phyloP scores from a whole-genome alignment of 2,797 vertebrate genomes.

The Ctenosaura bakeri region DNA sequence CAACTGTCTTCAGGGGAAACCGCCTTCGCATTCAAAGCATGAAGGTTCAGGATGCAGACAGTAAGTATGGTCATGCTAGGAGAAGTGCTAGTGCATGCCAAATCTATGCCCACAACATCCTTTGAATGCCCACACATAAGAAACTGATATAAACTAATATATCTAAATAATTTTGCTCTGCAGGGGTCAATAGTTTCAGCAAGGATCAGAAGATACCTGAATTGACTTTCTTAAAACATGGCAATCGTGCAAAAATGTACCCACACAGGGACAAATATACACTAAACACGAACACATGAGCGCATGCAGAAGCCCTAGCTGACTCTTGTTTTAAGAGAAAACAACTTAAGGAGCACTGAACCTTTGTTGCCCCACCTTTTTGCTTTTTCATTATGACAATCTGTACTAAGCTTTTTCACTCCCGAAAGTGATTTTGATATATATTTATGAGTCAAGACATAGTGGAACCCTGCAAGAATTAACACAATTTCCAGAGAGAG shows the following conservation, averaged over 20 bases:
- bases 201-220: background rate
- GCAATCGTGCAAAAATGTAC: background rate
- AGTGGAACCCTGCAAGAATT: background rate
- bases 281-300: background rate
- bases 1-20: too few relatives aligned
- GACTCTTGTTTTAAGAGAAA: background rate
- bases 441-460: background rate
- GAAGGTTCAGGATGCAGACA: too few relatives aligned
- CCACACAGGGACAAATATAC: background rate
- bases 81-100: too few relatives aligned
- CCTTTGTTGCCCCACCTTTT: background rate
- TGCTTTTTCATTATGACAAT: background rate
- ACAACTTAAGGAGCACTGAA: background rate
- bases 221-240: background rate
- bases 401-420: background rate
- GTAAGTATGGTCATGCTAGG: too few relatives aligned
- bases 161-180: background rate
- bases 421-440: background rate
- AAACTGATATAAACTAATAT: background rate
- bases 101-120: too few relatives aligned
- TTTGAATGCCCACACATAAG: too few relatives aligned
- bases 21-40: too few relatives aligned
- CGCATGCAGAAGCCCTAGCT: too few relatives aligned
- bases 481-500: background rate
- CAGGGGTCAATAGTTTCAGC: background rate